Evolutionary conservation across 2,888 invertebrate genomes (phyloP).

Genomic region (Mythimna lalbum): DNA sequence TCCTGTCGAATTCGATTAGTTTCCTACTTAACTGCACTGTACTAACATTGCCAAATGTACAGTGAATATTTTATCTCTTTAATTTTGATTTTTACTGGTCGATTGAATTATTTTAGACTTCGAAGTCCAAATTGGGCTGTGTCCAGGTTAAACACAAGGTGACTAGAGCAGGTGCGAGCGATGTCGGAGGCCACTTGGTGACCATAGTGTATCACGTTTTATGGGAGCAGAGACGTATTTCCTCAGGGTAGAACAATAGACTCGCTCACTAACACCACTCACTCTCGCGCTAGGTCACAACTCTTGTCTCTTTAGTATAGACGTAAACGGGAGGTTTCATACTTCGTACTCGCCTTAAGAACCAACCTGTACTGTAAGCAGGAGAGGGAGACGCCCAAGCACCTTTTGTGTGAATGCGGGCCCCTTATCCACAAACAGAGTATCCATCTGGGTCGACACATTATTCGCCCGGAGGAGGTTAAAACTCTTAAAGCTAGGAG

Average conservation of each 20-base stretch:
- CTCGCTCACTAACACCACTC: not conserved
- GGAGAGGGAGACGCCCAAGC: too few species aligned
- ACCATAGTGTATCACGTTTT: not conserved
- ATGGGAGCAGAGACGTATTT: not conserved
- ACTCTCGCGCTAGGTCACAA: not conserved
- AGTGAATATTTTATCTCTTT: not conserved
- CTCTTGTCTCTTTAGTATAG: not conserved
- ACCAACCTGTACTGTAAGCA: too few species aligned
- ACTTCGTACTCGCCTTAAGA: not conserved
- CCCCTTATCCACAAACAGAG: too few species aligned
- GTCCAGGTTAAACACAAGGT: not conserved
- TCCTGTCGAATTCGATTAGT: constrained; percentile 86
- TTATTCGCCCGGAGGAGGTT: too few species aligned
- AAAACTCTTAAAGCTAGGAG: too few species aligned
- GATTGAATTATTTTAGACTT: not conserved
- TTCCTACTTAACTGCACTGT: constrained; percentile 25
- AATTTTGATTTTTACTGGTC: not conserved
- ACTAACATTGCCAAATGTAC: constrained; percentile 15
- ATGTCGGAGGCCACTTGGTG: not conserved
- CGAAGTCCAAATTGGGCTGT: not conserved
- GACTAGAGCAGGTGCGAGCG: not conserved
- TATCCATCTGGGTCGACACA: too few species aligned
- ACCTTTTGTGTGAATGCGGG: too few species aligned
- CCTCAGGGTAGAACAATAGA: not conserved
- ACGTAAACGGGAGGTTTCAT: not conserved